Evolutionary conservation across 2,888 invertebrate species (phyloP).

Genomic region (Diachrysia chrysitis): DNA sequence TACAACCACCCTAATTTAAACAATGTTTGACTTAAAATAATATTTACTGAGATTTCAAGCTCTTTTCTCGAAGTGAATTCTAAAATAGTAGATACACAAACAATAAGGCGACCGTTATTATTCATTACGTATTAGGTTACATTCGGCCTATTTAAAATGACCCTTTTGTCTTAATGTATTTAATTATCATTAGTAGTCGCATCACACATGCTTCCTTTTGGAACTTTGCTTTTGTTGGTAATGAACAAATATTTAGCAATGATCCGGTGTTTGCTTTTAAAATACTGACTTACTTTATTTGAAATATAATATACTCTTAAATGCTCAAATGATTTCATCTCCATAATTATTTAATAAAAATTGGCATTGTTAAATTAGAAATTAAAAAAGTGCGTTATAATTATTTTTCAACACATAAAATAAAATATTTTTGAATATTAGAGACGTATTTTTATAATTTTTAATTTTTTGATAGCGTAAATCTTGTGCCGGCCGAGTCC

Average conservation of each 20-base stretch:
- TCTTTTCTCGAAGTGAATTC: conserved; percentile 1
- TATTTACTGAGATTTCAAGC: conserved; percentile 4
- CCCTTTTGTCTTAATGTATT: background rate
- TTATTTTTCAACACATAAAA: no score
- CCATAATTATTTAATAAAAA: no score
- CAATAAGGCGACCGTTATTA: background rate
- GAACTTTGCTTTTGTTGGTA: background rate
- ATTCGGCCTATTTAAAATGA: background rate
- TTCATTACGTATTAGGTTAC: background rate
- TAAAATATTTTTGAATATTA: no score
- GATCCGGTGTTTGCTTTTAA: background rate
- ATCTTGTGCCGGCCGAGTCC: no score
- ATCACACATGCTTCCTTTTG: background rate
- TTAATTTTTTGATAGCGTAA: no score
- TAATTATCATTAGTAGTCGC: background rate
- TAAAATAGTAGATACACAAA: background rate
- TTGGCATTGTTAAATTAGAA: no score
- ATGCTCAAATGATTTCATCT: no score
- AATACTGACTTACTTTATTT: background rate
- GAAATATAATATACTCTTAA: background rate
- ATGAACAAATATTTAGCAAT: background rate
- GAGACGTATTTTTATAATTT: no score
- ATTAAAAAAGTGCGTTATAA: no score
- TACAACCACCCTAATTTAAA: conserved; percentile 4
- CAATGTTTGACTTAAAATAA: conserved; percentile 1